Conservation (phyloP, 2,888 invertebrate genomes). For the Terebella lapidaria region DNA sequence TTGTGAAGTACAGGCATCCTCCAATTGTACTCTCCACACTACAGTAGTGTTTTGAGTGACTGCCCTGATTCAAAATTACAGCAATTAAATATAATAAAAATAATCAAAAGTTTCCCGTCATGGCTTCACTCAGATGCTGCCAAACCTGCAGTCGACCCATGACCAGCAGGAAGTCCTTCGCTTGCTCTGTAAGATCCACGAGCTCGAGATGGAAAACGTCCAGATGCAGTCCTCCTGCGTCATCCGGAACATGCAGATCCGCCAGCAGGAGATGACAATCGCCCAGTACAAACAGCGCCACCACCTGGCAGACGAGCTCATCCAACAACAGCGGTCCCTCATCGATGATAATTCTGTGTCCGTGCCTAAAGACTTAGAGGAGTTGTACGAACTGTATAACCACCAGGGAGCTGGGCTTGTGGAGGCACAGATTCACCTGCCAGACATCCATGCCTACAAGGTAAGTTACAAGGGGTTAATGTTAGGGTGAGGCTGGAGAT, state of each 20-base stretch:
- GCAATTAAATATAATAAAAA: too few relatives aligned
- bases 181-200: slow-evolving; percentile 84
- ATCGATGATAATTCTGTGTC: slow-evolving; percentile 60
- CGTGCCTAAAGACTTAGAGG: slow-evolving; percentile 40
- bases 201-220: slow-evolving; percentile 80
- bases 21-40: too few relatives aligned
- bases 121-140: slow-evolving; percentile 8
- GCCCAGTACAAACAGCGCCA: slow-evolving; percentile 62
- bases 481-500: too few relatives aligned
- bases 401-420: slow-evolving; percentile 34
- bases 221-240: slow-evolving; percentile 83
- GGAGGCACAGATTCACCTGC: slow-evolving; percentile 1
- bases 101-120: too few relatives aligned
- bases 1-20: too few relatives aligned
- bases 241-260: slow-evolving; percentile 78
- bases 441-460: slow-evolving; percentile 4
- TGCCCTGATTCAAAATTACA: too few relatives aligned
- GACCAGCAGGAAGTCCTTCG: slow-evolving; percentile 85
- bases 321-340: slow-evolving; percentile 77
- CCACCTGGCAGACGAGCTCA: slow-evolving; percentile 84
- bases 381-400: slow-evolving; percentile 44
- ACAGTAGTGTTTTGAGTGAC: too few relatives aligned
- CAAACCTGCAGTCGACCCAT: slow-evolving; percentile 53
- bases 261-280: slow-evolving; percentile 55
- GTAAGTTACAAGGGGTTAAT: slow-evolving; percentile 1